Base-by-base conservation (phyloP, 2,797 vertebrate genomes). In the Epinephelus awoara region DNA sequence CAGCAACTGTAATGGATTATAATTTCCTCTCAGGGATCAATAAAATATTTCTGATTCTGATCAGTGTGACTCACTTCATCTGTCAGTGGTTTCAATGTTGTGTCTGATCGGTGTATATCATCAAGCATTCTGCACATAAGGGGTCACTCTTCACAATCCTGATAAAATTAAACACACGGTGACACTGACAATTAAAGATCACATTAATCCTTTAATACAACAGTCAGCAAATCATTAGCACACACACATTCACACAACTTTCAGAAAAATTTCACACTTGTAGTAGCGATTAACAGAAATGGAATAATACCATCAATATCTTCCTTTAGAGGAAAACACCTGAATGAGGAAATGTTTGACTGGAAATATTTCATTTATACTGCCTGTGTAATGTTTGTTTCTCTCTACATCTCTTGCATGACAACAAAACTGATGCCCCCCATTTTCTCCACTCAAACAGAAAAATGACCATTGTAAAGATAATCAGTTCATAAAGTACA, bases 181-280 rank as follows among this genome's bases (percentile, higher is more conserved):
- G 52, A 73, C 56, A 46, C 0, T 18, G 14, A 67, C 0, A 63
- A 27, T 57, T 47, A 1, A 68, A 61, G 13, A 66, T 69, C 50
- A 74, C 14, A 72, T 75, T 12, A 68, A 74, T 69, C 62, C 1
- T 82, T 86, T 81, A 75, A 83, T 84, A 17, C 13, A 58, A 80
- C 8, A 69, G 14, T 74, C 25, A 66, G 59, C 56, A 56, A 61
- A 62, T 83, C 19, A 50, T 67, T 19, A 65, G 34, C 54, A 69
- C 57, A 64, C 18, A 75, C 25, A 52, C 46, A 68, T 1, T 58
- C 49, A 71, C 40, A 59, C 42, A 13, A 63, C 0, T 51, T 80
- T 42, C 13, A 54, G 15, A 71, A 82, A 73, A 14, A 78, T 63
- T 77, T 87, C 65, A 80, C 52, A 49, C 49, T n/a, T 50, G 52